Conservation (phyloP, 2,888 invertebrate genomes). For the Tiliacea citrago region DNA sequence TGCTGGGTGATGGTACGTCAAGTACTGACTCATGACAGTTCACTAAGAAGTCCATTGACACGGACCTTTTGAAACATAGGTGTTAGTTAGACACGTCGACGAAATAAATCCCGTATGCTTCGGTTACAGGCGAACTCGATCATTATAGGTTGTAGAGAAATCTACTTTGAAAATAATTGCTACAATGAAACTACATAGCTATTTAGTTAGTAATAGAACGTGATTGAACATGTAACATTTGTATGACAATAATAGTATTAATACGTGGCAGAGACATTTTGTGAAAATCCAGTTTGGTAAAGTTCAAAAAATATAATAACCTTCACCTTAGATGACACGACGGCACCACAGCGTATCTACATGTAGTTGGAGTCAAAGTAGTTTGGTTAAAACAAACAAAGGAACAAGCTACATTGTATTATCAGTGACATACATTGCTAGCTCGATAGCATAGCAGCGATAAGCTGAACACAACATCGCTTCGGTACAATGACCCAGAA, state of each 20-base stretch:
- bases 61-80: slow-evolving; percentile 68
- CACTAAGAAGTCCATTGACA: slow-evolving; percentile 79
- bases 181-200: slow-evolving; percentile 1
- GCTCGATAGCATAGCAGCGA: slow-evolving; percentile 82
- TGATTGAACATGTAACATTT: slow-evolving; percentile 2
- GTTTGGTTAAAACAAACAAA: slow-evolving; percentile 78
- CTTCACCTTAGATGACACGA: slow-evolving; percentile 47
- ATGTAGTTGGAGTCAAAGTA: slow-evolving; percentile 67
- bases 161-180: slow-evolving; percentile 17
- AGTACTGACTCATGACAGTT: slow-evolving; percentile 74
- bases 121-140: slow-evolving; percentile 38
- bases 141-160: slow-evolving; percentile 18
- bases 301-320: slow-evolving; percentile 22
- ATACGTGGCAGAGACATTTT: slow-evolving; percentile 4
- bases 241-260: too few relatives aligned
- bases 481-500: slow-evolving; percentile 90
- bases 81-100: slow-evolving; percentile 59
- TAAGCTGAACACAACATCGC: slow-evolving; percentile 88
- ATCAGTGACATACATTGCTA: slow-evolving; percentile 88
- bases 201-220: slow-evolving; percentile 10
- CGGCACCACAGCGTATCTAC: slow-evolving; percentile 23
- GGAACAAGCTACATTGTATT: slow-evolving; percentile 74
- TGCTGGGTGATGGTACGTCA: slow-evolving; percentile 62
- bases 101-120: slow-evolving; percentile 64
- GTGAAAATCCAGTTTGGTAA: not conserved